Evolutionary conservation across 1,140 invertebrate species (phyloP).

Genomic region (Macrotrachela quadricornifera): DNA sequence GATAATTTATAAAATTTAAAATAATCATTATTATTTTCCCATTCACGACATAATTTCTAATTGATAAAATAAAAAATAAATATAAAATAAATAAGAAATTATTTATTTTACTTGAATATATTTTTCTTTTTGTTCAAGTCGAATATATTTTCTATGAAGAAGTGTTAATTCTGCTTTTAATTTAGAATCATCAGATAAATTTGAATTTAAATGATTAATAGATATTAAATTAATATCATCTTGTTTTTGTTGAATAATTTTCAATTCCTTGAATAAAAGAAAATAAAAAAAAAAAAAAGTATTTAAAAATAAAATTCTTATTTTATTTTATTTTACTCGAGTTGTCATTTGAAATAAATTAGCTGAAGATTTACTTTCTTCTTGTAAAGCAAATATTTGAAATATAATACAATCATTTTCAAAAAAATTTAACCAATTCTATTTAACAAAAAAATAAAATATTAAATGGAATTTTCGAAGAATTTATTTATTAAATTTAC

Average conservation of each 20-base stretch:
- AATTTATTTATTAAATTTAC: neutral
- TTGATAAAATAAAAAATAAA: no score
- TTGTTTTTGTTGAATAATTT: no score
- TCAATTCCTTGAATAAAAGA: no score
- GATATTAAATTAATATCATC: no score
- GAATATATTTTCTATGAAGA: constrained; percentile 25
- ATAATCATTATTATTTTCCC: no score
- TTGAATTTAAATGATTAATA: no score
- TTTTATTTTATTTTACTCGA: constrained; percentile 16
- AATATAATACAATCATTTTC: constrained; percentile 25
- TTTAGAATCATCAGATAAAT: neutral
- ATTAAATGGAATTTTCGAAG: constrained; percentile 9
- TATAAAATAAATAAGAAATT: no score
- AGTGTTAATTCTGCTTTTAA: constrained; percentile 24
- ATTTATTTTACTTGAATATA: constrained; percentile 15
- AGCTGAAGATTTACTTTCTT: constrained; percentile 17
- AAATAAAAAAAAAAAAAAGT: neutral
- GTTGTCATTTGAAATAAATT: constrained; percentile 20
- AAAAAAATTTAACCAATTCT: constrained; percentile 26
- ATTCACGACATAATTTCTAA: no score
- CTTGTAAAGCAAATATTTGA: constrained; percentile 24
- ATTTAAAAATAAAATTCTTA: no score
- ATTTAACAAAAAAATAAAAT: constrained; percentile 15
- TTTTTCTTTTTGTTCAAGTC: constrained; percentile 24
- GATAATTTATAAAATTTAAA: no score